Evolutionary conservation across 2,888 invertebrate species (phyloP).

Genomic region (Ceramica pisi): DNA sequence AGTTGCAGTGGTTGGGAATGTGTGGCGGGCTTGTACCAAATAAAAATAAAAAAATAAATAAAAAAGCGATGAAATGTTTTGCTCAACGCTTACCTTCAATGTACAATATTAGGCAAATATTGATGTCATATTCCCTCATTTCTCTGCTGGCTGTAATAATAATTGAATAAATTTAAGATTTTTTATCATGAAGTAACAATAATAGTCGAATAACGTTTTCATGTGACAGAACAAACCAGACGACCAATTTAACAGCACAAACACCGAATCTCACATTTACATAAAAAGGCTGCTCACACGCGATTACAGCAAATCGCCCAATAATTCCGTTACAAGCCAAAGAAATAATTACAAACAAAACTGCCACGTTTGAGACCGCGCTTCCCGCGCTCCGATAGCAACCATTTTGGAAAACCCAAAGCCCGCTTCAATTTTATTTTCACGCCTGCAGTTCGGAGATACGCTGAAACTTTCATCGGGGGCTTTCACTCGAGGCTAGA

Average conservation of each 20-base stretch:
- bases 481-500: conserved; percentile 83
- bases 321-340: conserved; percentile 32
- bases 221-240: background rate
- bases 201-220: background rate
- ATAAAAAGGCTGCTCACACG: background rate
- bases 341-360: conserved; percentile 61
- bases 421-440: conserved; percentile 85
- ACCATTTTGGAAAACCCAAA: conserved; percentile 79
- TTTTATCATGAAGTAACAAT: background rate
- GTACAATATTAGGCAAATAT: too few relatives aligned
- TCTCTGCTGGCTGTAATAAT: too few relatives aligned
- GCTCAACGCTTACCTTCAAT: too few relatives aligned
- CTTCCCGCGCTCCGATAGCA: conserved; percentile 64
- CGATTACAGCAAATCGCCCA: conserved; percentile 20
- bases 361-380: conserved; percentile 58
- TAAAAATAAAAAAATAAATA: too few relatives aligned
- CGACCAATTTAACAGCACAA: background rate
- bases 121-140: too few relatives aligned
- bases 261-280: background rate
- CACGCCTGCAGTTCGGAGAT: conserved; percentile 88
- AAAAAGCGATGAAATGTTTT: too few relatives aligned
- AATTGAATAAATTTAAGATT: background rate
- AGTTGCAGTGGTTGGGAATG: too few relatives aligned
- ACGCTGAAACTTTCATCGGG: conserved; percentile 88
- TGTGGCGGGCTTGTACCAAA: too few relatives aligned